These are phyloP conservation scores for Homarus gammarus DNA, from an alignment of 2,888 invertebrate species.

Conservation along the genomic window DNA sequence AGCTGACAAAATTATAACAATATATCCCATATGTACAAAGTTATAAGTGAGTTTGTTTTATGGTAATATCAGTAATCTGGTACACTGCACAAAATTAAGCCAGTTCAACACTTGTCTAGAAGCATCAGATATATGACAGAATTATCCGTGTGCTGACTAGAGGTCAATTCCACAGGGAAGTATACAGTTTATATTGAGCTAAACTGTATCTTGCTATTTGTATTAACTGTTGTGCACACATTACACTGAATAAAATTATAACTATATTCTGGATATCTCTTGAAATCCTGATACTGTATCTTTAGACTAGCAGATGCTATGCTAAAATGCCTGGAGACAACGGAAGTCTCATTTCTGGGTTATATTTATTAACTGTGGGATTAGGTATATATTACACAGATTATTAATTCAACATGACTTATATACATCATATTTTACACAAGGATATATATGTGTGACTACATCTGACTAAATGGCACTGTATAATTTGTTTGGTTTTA, in stretches of 20 bases:
- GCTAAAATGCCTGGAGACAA: conserved; percentile 69
- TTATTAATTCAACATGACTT: conserved; percentile 67
- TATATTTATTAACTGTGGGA: conserved; percentile 48
- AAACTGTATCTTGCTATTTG: conserved; percentile 54
- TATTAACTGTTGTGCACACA: conserved; percentile 64
- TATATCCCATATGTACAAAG: conserved; percentile 67
- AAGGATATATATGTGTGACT: conserved; percentile 68
- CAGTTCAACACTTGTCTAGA: conserved; percentile 54
- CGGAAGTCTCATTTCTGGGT: conserved; percentile 39
- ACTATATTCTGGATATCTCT: conserved; percentile 48
- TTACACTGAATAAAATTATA: conserved; percentile 58
- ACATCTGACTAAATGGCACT: conserved; percentile 73
- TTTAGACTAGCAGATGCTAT: conserved; percentile 48
- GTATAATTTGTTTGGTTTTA: conserved; percentile 62
- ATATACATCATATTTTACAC: conserved; percentile 69
- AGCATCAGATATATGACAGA: conserved; percentile 53
- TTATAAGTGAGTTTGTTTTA: conserved; percentile 56
- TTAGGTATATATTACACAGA: conserved; percentile 65
- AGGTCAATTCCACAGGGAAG: conserved; percentile 59
- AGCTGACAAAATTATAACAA: conserved; percentile 71
- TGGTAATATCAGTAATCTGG: conserved; percentile 60
- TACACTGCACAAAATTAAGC: conserved; percentile 46
- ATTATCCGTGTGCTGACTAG: conserved; percentile 62
- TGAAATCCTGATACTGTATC: conserved; percentile 44
- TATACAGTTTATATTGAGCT: conserved; percentile 49